Evolutionary conservation across 2,888 invertebrate genomes (phyloP).

Genomic region (Drosophila peninsularis): DNA sequence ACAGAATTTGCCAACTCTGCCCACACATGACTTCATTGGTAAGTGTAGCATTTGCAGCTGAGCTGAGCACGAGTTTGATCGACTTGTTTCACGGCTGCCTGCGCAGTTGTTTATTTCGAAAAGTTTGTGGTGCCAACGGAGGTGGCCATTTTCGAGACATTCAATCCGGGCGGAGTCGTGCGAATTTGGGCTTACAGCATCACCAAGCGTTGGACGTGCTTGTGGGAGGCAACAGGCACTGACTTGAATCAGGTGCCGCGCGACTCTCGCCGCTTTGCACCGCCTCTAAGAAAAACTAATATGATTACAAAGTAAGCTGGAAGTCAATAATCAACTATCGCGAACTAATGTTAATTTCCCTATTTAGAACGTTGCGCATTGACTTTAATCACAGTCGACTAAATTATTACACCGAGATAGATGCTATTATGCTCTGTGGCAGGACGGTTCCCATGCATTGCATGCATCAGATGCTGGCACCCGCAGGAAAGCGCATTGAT

Average conservation of each 20-base stretch:
- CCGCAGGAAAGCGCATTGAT: slow-evolving; percentile 2
- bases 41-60: slow-evolving; percentile 55
- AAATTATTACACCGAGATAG: slow-evolving; percentile 94
- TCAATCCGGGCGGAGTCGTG: slow-evolving; percentile 93
- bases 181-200: slow-evolving; percentile 90
- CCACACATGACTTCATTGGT: slow-evolving; percentile 93
- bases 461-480: slow-evolving; percentile 67
- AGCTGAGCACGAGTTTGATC: no score
- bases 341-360: slow-evolving; percentile 12
- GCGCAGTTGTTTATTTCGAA: slow-evolving; percentile 83
- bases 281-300: slow-evolving; percentile 87
- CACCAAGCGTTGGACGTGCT: slow-evolving; percentile 87
- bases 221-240: slow-evolving; percentile 89
- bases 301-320: slow-evolving; percentile 84
- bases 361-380: slow-evolving; percentile 89
- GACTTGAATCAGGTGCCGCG: slow-evolving; percentile 83
- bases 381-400: slow-evolving; percentile 93
- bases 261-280: slow-evolving; percentile 90
- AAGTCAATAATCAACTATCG: no score
- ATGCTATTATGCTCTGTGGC: slow-evolving; percentile 93
- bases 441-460: slow-evolving; percentile 83
- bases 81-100: background rate
- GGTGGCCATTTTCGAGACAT: slow-evolving; percentile 92
- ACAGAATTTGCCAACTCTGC: slow-evolving; percentile 88
- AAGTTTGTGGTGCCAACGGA: slow-evolving; percentile 83